Evolutionary conservation across 1,140 invertebrate genomes (phyloP), one percentile per base, ranked within the genome.

Genomic region (Myzus persicae): DNA sequence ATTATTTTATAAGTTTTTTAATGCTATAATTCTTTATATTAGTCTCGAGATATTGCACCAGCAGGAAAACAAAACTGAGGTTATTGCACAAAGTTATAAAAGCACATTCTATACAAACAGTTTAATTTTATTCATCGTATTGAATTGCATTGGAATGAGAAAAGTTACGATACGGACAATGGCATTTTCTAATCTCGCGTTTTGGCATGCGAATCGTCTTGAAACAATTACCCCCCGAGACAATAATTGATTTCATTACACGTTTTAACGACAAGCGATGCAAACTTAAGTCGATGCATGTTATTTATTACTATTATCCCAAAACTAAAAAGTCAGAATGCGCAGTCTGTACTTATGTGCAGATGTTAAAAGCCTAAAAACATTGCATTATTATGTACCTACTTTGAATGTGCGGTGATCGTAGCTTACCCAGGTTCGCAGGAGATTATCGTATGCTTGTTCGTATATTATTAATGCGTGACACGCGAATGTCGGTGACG

Each of bases 211-310:
- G 14, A 76, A n/a, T 76, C 31, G n/a, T 76, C 31, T 76, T 1
- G n/a, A 18, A 76, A 76, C 14, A 67, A 67, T 76, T 31, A 76
- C 31, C 14, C 2, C 18, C 31, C 18, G 31, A 76, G 14, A 18
- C 36, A 76, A 76, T n/a, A 76, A 76, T 76, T 76, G 59, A 76
- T 76, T n/a, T 76, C 31, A n/a, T 67, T n/a, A n/a, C n/a, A 76
- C 14, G 31, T n/a, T 67, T n/a, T 67, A 18, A 67, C 31, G 59
- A 67, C 31, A 67, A 67, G 11, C 31, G 31, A 67, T 67, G 59
- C 31, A n/a, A 18, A n/a, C 31, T n/a, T 4, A 1, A 67, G 31
- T 67, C 14, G 59, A 76, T n/a, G 59, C 0, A 76, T n/a, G n/a
- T n/a, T 31, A 14, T n/a, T 0, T n/a, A 18, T 0, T 11, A 31